Evolutionary conservation across 1,140 invertebrate species (phyloP).

Genomic region (Agrilus planipennis): DNA sequence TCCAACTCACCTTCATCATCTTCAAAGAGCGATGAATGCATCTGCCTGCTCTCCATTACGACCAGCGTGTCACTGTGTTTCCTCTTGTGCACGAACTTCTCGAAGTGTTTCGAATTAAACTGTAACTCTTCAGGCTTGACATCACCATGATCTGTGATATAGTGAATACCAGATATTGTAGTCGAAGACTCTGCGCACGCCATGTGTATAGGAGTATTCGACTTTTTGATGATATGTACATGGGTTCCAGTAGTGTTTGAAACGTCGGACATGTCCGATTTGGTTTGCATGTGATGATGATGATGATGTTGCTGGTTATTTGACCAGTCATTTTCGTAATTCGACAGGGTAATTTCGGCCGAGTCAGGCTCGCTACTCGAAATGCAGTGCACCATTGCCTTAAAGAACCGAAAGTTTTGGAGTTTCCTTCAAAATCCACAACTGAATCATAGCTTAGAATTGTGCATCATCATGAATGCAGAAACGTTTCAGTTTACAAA

Average conservation of each 20-base stretch:
- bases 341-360: conserved; percentile 37
- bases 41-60: conserved; percentile 28
- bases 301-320: conserved; percentile 9
- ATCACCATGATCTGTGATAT: conserved; percentile 22
- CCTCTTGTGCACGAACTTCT: conserved; percentile 25
- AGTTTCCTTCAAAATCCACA: too few species aligned
- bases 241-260: conserved; percentile 12
- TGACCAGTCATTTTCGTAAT: conserved; percentile 22
- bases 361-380: conserved; percentile 71
- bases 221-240: conserved; percentile 18
- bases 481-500: too few species aligned
- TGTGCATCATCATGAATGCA: too few species aligned
- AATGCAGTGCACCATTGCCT: conserved; percentile 75
- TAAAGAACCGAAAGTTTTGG: conserved; percentile 22
- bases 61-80: conserved; percentile 28
- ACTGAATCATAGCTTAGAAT: too few species aligned
- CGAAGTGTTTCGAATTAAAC: conserved; percentile 28
- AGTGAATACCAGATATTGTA: conserved; percentile 24
- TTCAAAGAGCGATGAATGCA: conserved; percentile 24
- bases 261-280: conserved; percentile 18
- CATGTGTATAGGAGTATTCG: conserved; percentile 24
- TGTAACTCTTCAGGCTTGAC: conserved; percentile 23
- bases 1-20: conserved; percentile 31
- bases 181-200: conserved; percentile 30
- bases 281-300: conserved; percentile 3